Conservation (phyloP, 1,140 invertebrate genomes). For the Medauroidea extradentata region DNA sequence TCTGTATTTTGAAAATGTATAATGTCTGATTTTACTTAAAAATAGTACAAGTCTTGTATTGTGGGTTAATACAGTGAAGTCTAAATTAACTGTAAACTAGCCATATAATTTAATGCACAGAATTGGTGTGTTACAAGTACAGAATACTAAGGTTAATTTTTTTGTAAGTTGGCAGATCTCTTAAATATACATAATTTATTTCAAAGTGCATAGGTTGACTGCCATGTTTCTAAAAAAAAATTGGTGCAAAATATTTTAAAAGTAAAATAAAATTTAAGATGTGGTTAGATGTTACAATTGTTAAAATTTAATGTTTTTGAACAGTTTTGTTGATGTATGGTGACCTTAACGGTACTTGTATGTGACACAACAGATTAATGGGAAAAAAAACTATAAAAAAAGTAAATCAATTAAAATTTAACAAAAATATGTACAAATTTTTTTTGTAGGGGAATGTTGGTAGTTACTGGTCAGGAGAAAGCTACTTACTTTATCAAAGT, state of each 20-base stretch:
- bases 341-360: background rate
- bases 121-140: background rate
- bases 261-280: background rate
- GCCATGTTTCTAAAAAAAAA: constrained; percentile 6
- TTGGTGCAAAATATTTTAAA: background rate
- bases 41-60: too few relatives aligned
- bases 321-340: background rate
- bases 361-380: too few relatives aligned
- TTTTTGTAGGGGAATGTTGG: too few relatives aligned
- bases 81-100: background rate
- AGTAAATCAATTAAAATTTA: background rate
- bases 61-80: too few relatives aligned
- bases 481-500: too few relatives aligned
- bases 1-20: too few relatives aligned
- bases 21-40: background rate
- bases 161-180: constrained; percentile 13
- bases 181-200: constrained; percentile 1
- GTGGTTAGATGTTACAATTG: constrained; percentile 4
- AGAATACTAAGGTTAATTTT: background rate
- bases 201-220: constrained; percentile 3
- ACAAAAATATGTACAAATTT: too few relatives aligned
- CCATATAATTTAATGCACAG: background rate
- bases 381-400: constrained; percentile 1
- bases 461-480: too few relatives aligned
- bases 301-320: background rate